Evolutionary conservation across 2,888 invertebrate species (phyloP), one percentile per base, ranked within the genome.

Genomic region (Leucophora obtusa): DNA sequence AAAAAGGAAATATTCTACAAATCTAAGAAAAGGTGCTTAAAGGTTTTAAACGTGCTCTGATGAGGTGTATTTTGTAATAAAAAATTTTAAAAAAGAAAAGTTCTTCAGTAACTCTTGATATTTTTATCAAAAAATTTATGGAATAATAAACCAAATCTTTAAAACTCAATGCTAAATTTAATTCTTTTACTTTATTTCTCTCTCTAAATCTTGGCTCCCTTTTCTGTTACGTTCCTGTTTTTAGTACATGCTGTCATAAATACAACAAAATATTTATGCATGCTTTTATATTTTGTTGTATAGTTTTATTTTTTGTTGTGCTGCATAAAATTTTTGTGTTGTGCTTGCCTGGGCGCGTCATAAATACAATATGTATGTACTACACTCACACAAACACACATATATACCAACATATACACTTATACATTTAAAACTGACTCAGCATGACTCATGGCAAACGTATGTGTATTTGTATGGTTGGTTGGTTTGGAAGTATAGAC

Each of bases 301-400:
- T 35, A 35, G 2, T 35, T 35, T 35, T 43, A 14, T 43, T 43
- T 43, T 43, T 14, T 47, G 11, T 47, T n/a, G 14, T 14, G 24
- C 28, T 70, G 69, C 63, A 65, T 51, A 59, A 38, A 35, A 63
- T 58, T 65, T 28, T 54, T 66, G 43, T 71, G 43, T 71, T 66
- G 60, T 78, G 71, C 66, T 78, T 68, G 77, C 77, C 47, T 72
- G 77, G 66, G 71, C 71, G 60, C 71, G 77, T 78, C 77, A 78
- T 78, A 72, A 78, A 78, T 72, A 78, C 66, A 78, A 72, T 62
- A 78, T 72, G 71, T 14, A 47, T 21, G 6, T 60, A 59, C n/a
- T n/a, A n/a, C n/a, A n/a, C n/a, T n/a, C n/a, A n/a, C 75, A 78
- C n/a, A 74, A 15, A 38, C 35, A 60, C 47, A 66, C 51, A 72